Conservation (phyloP, 2,113 vertebrate genomes). For the Stigmatopora argus region DNA sequence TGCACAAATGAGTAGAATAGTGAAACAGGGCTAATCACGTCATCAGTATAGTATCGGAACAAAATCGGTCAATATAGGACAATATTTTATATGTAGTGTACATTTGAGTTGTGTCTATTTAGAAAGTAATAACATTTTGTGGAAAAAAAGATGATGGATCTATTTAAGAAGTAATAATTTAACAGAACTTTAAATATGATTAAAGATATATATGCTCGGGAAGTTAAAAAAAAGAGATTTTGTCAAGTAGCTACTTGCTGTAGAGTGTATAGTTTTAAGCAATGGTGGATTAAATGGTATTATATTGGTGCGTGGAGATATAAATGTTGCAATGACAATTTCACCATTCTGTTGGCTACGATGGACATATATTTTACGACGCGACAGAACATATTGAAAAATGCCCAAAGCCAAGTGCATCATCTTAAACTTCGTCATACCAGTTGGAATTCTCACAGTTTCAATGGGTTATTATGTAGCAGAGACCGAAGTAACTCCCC, state of each 20-base stretch:
- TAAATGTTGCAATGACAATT: constrained; percentile 64
- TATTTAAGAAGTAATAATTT: constrained; percentile 63
- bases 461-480: constrained; percentile 73
- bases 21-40: constrained; percentile 70
- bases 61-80: constrained; percentile 47
- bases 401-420: constrained; percentile 36
- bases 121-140: constrained; percentile 67
- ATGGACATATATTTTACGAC: constrained; percentile 40
- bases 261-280: constrained; percentile 65
- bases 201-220: constrained; percentile 59
- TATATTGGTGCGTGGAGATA: constrained; percentile 64
- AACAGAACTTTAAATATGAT: constrained; percentile 55
- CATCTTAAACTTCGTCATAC: constrained; percentile 43
- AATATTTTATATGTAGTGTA: constrained; percentile 66
- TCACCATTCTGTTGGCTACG: constrained; percentile 54
- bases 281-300: constrained; percentile 65
- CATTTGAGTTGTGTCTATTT: constrained; percentile 65
- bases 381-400: constrained; percentile 45
- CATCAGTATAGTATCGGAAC: constrained; percentile 49
- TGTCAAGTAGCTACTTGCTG: constrained; percentile 67
- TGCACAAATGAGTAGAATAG: constrained; percentile 64
- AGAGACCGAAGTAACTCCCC: constrained; percentile 58
- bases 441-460: constrained; percentile 53
- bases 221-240: constrained; percentile 52
- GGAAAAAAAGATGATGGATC: constrained; percentile 55